phyloP scores from a whole-genome alignment of 2,113 vertebrate species.

The Psittacula cyanocephala region DNA sequence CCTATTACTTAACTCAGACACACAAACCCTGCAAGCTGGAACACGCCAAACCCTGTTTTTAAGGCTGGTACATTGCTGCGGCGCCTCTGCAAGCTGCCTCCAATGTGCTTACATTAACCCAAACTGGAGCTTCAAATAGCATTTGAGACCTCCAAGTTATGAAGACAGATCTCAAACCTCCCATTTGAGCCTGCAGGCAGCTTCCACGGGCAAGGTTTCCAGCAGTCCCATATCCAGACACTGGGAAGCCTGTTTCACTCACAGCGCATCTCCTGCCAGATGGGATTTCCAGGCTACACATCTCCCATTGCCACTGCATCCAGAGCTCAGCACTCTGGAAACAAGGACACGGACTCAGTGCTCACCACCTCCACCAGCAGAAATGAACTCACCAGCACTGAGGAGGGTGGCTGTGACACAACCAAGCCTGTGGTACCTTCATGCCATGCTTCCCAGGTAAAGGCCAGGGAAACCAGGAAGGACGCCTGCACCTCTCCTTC shows the following conservation, averaged over 20 bases:
- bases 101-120: accelerated
- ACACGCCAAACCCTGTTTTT: neutral
- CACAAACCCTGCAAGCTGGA: neutral
- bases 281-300: neutral
- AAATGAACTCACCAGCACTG: neutral
- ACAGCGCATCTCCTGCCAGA: neutral
- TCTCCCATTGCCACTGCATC: neutral
- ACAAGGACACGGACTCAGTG: accelerated
- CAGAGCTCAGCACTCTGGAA: neutral
- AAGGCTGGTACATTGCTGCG: neutral
- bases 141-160: neutral
- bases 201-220: neutral
- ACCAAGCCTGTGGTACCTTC: neutral
- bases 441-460: neutral
- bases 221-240: no score
- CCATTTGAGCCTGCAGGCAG: neutral
- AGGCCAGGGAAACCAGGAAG: accelerated
- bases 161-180: neutral
- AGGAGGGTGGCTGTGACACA: accelerated
- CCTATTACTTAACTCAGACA: neutral
- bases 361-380: neutral
- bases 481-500: neutral
- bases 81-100: neutral
- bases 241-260: neutral
- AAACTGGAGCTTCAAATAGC: neutral